Conservation (phyloP, 2,888 invertebrate species). For the Ichneumon xanthorius region DNA sequence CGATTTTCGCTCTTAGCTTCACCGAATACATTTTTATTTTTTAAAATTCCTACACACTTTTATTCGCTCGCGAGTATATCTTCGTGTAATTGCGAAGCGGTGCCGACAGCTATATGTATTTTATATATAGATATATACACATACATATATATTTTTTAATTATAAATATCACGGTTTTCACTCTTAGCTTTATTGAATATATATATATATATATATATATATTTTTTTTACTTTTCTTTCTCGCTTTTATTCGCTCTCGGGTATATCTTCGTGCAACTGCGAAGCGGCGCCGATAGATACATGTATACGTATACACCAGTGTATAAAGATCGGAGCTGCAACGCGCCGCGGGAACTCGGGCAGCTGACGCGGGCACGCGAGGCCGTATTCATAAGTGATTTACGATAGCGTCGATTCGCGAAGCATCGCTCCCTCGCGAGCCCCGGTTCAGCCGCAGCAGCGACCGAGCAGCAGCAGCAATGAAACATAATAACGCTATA, state of each 20-base stretch:
- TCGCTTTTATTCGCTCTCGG: constrained; percentile 24
- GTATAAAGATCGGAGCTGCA: constrained; percentile 38
- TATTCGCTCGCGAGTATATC: constrained; percentile 21
- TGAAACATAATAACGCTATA: constrained; percentile 49
- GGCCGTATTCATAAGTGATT: constrained; percentile 74
- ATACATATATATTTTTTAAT: too few relatives aligned
- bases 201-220: not conserved
- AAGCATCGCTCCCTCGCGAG: constrained; percentile 23
- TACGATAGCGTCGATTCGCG: constrained; percentile 73
- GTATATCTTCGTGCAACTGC: constrained; percentile 7
- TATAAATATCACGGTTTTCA: constrained; percentile 8
- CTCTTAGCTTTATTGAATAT: constrained; percentile 19
- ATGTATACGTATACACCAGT: not conserved
- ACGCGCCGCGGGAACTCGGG: constrained; percentile 63
- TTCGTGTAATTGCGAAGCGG: constrained; percentile 7
- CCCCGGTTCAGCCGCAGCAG: constrained; percentile 11
- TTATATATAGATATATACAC: not conserved
- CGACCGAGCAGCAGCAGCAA: constrained; percentile 16
- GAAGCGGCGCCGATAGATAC: constrained; percentile 9
- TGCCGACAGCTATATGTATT: not conserved
- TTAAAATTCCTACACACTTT: constrained; percentile 21
- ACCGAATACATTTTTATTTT: constrained; percentile 15
- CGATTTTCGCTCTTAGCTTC: constrained; percentile 22
- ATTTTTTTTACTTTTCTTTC: constrained; percentile 25
- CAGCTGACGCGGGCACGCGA: constrained; percentile 66